Evolutionary conservation across 2,113 vertebrate genomes (phyloP).

Genomic region (Cebidichthys violaceus): DNA sequence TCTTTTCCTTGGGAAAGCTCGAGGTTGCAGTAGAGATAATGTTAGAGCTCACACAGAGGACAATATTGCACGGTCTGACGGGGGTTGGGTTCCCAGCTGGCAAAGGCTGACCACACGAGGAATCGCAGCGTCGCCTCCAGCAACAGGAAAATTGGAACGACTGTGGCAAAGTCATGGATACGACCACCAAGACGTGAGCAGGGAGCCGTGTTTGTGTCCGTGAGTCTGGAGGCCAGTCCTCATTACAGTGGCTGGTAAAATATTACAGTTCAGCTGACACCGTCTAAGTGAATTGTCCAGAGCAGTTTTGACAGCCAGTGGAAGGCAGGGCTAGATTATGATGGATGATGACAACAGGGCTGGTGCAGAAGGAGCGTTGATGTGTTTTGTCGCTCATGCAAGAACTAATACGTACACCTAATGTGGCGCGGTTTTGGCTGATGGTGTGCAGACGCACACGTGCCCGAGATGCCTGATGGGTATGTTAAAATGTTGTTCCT

Average conservation of each 20-base stretch:
- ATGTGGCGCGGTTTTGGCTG: conserved; percentile 48
- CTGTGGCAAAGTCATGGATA: conserved; percentile 76
- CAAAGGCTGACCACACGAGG: conserved; percentile 64
- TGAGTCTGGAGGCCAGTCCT: conserved; percentile 75
- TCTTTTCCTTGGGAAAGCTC: conserved; percentile 31
- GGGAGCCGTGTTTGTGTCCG: conserved; percentile 75
- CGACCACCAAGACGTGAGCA: conserved; percentile 56
- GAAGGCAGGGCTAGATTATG: conserved; percentile 77
- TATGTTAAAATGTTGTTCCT: conserved; percentile 72
- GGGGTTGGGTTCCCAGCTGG: conserved; percentile 71
- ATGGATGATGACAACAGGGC: conserved; percentile 80
- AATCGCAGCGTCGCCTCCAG: conserved; percentile 63
- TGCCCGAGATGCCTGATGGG: conserved; percentile 66
- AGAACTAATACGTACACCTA: conserved; percentile 70
- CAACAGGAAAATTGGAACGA: conserved; percentile 72
- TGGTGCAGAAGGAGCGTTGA: conserved; percentile 67
- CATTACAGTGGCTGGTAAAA: conserved; percentile 78
- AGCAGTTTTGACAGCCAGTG: conserved; percentile 78
- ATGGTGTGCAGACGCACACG: conserved; percentile 30
- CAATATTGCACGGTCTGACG: conserved; percentile 61
- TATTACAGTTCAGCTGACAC: conserved; percentile 80
- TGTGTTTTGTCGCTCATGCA: conserved; percentile 77
- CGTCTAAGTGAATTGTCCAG: conserved; percentile 81
- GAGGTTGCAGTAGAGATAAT: conserved; percentile 50
- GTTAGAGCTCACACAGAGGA: conserved; percentile 63